These are phyloP conservation scores for Dascillus cervinus DNA, from an alignment of 2,888 invertebrate species.

Conservation along the genomic window DNA sequence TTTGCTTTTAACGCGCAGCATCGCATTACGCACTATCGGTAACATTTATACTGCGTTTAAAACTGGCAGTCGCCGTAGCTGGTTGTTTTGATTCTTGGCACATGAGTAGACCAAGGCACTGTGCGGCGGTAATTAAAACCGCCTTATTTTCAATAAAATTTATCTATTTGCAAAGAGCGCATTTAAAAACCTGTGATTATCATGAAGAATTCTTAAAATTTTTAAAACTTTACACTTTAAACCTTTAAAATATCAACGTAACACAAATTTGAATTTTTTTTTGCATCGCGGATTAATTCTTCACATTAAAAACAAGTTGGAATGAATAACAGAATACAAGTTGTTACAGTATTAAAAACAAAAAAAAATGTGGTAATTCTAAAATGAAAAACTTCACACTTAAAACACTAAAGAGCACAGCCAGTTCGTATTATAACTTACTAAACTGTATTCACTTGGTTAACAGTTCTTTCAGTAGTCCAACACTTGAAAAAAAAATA, in stretches of 20 bases:
- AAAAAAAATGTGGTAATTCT: conserved; percentile 26
- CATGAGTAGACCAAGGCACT: conserved; percentile 36
- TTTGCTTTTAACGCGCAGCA: too few species aligned
- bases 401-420: conserved; percentile 16
- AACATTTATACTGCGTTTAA: too few species aligned
- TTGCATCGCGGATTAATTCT: conserved; percentile 16
- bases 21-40: too few species aligned
- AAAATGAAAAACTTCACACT: conserved; percentile 18
- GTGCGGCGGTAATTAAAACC: conserved; percentile 22
- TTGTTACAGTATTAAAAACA: conserved; percentile 13
- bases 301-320: conserved; percentile 31
- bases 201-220: conserved; percentile 25
- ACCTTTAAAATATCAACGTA: too few species aligned
- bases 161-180: conserved; percentile 2
- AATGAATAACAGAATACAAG: conserved; percentile 29
- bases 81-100: conserved; percentile 40
- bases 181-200: conserved; percentile 22
- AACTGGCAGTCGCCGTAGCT: conserved; percentile 42
- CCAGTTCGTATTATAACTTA: conserved; percentile 18
- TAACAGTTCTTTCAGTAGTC: too few species aligned
- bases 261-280: too few species aligned
- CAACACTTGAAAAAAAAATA: too few species aligned
- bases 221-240: too few species aligned
- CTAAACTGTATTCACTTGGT: conserved; percentile 15
- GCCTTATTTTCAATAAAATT: conserved; percentile 4